phyloP scores from a whole-genome alignment of 2,888 invertebrate genomes.

The Chelonus formosanus region DNA sequence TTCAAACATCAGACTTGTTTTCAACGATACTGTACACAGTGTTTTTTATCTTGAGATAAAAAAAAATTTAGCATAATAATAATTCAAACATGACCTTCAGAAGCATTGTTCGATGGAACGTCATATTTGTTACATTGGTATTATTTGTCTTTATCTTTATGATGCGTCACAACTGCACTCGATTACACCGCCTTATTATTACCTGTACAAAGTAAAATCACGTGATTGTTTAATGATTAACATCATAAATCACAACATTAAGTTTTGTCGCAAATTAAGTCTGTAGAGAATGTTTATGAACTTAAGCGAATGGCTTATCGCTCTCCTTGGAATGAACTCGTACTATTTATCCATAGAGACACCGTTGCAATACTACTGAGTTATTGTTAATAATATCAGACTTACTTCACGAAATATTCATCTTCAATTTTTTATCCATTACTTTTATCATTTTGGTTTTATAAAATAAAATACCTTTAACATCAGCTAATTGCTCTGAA shows the following conservation, averaged over 20 bases:
- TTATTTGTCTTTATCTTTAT: slow-evolving; percentile 31
- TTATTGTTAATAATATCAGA: not conserved
- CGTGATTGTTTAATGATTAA: slow-evolving; percentile 41
- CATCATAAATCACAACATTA: slow-evolving; percentile 45
- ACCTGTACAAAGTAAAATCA: slow-evolving; percentile 26
- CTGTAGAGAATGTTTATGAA: slow-evolving; percentile 33
- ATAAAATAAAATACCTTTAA: no score
- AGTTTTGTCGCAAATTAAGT: slow-evolving; percentile 45
- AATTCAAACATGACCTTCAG: no score
- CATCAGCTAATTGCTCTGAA: no score
- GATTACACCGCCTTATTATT: not conserved
- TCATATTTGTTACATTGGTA: slow-evolving; percentile 4
- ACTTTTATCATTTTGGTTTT: no score
- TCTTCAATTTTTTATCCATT: no score
- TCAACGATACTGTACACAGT: no score
- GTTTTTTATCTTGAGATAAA: no score
- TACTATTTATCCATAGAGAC: slow-evolving; percentile 9
- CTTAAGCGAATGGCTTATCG: slow-evolving; percentile 45
- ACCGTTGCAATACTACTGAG: not conserved
- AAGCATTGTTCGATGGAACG: not conserved
- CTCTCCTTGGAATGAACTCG: slow-evolving; percentile 41
- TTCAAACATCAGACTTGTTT: no score
- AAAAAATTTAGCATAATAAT: no score
- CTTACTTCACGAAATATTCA: no score
- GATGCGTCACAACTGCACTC: slow-evolving; percentile 29